A percentile compares a stretch with the other conserved stretches of the same genome.
These are phyloP conservation scores for Brachymystax lenok DNA, from an alignment of 2,797 vertebrate genomes.

Conservation along the genomic window DNA sequence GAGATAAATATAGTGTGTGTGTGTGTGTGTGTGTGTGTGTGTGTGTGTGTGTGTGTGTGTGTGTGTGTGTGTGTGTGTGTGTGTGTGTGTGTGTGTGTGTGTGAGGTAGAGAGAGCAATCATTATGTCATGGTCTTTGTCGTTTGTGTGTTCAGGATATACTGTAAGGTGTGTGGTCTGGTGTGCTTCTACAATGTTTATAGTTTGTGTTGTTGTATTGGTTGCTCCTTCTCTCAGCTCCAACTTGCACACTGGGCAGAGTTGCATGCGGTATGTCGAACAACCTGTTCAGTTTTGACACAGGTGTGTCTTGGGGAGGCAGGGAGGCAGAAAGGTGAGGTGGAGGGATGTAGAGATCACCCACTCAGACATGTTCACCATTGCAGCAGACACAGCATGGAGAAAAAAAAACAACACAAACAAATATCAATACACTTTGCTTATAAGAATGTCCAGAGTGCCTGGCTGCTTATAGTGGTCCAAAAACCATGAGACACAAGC, in stretches of 20 bases:
- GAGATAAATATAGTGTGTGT: background rate
- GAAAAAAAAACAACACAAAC: background rate
- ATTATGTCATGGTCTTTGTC: background rate
- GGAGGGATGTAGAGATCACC: background rate
- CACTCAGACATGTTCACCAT: background rate
- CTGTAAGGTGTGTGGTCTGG: background rate
- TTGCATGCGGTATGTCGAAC: constrained; percentile 56
- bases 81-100: background rate
- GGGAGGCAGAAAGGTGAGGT: background rate
- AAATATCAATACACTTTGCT: no score
- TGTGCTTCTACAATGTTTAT: no score
- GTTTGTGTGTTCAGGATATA: background rate
- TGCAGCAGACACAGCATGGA: background rate
- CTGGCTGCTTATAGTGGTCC: no score
- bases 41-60: background rate
- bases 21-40: background rate
- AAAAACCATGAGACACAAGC: no score
- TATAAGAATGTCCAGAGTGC: background rate
- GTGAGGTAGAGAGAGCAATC: background rate
- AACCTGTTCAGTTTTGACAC: constrained; percentile 40
- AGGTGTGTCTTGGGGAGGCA: constrained; percentile 10
- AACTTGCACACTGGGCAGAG: background rate
- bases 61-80: background rate
- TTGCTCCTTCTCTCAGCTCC: background rate
- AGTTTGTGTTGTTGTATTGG: no score